Evolutionary conservation across 2,888 invertebrate genomes (phyloP), one percentile per base, ranked within the genome.

Genomic region (Patella depressa): DNA sequence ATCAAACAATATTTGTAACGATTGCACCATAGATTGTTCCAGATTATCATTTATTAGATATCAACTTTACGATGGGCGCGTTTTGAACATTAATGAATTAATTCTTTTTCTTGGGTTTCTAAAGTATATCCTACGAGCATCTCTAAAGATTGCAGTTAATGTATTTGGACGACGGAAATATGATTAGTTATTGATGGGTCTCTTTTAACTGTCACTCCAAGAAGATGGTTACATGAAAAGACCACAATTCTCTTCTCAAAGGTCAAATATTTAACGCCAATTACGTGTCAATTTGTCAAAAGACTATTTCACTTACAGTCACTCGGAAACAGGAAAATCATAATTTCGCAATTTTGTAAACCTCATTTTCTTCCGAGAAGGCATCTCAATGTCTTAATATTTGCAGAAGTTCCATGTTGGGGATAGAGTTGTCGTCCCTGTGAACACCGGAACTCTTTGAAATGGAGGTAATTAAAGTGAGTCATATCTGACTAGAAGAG

Each of bases 401-500:
- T 65, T 65, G 24, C 65, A 65, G 24, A 24, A 24, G 19, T 65
- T 65, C 65, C 19, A 19, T 24, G 19, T 65, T 12, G 65, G 19
- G 24, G 65, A 65, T 65, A 12, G 65, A 65, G 65, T 65, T 65
- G 65, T 65, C 65, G 19, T 65, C 14, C 65, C 19, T 65, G 19
- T 65, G 24, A 65, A 65, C 19, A 24, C 24, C 12, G 15, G 65
- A 65, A 24, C 65, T 65, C 65, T 65, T 24, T 19, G 65, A 65
- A 65, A 65, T 65, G 65, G 65, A 19, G 14, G 65, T 65, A 65
- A 65, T 65, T 65, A 24, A 65, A 65, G 65, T 65, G 65, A 65
- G 65, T 65, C 65, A 65, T 24, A 19, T 65, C 65, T 19, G 65
- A 65, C 19, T 12, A 24, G 65, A 19, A 65, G 15, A 19, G 65